A percentile compares a stretch with the other conserved stretches of the same genome.
phyloP scores from a whole-genome alignment of 2,113 vertebrate species.

The Microcebus ravelobensis region DNA sequence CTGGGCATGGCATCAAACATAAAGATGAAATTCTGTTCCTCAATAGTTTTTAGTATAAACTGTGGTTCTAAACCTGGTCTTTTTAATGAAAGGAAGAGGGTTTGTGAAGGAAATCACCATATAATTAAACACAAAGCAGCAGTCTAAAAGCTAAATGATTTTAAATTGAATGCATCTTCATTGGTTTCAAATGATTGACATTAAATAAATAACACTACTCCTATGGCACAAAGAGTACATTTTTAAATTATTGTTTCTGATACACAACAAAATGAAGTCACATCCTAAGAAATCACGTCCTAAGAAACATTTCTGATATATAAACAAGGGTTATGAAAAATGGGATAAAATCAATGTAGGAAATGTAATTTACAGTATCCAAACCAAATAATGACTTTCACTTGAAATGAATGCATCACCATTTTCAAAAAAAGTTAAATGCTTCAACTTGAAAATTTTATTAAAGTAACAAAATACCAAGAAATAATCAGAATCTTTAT shows the following conservation, averaged over 20 bases:
- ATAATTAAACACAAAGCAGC: neutral
- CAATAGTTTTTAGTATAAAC: neutral
- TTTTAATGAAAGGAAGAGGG: neutral
- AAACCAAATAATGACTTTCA: neutral
- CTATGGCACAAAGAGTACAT: neutral
- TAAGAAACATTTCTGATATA: neutral
- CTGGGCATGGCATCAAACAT: conserved; percentile 51
- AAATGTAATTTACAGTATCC: neutral
- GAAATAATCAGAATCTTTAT: neutral
- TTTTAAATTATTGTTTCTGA: conserved; percentile 20
- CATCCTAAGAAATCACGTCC: neutral
- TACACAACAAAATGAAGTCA: neutral
- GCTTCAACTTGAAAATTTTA: neutral
- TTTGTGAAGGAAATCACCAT: neutral
- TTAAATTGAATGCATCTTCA: neutral
- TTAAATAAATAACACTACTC: neutral
- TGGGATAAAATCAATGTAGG: neutral
- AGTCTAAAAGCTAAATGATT: conserved; percentile 24
- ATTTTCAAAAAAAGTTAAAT: conserved; percentile 15
- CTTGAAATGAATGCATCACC: neutral
- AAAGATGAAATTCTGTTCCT: neutral
- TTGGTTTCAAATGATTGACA: neutral
- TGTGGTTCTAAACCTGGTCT: neutral
- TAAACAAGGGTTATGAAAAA: neutral
- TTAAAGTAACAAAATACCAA: neutral